Conservation (phyloP, 2,888 invertebrate species). For the Cheiracanthium punctorium region DNA sequence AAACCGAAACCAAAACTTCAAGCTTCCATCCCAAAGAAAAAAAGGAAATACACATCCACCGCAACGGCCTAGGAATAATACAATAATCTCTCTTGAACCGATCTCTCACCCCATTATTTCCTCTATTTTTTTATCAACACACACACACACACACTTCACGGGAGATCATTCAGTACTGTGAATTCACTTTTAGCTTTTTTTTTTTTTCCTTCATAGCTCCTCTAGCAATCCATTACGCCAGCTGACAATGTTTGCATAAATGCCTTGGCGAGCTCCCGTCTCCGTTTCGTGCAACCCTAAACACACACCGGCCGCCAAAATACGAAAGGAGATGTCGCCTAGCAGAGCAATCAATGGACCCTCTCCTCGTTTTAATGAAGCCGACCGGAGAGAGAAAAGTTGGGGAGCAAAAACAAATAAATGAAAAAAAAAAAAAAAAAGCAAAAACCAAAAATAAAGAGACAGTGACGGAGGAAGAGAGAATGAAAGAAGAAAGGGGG, state of each 20-base stretch:
- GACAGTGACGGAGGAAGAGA: not conserved
- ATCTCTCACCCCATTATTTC: too few species aligned
- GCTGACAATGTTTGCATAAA: not conserved
- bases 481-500: not conserved
- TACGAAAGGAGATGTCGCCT: conserved; percentile 38
- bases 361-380: conserved; percentile 26
- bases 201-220: too few species aligned
- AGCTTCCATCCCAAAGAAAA: too few species aligned
- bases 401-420: not conserved
- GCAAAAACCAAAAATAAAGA: not conserved
- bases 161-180: too few species aligned
- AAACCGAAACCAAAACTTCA: too few species aligned
- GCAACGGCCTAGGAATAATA: too few species aligned
- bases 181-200: too few species aligned
- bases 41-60: too few species aligned
- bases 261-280: not conserved
- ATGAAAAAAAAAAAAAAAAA: not conserved
- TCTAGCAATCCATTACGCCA: not conserved
- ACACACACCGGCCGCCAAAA: not conserved
- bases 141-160: too few species aligned
- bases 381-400: conserved; percentile 3
- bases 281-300: not conserved
- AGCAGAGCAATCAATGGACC: conserved; percentile 49
- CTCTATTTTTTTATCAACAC: too few species aligned
- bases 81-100: too few species aligned